phyloP scores from a whole-genome alignment of 2,113 vertebrate genomes.

The Larimichthys polyactis region DNA sequence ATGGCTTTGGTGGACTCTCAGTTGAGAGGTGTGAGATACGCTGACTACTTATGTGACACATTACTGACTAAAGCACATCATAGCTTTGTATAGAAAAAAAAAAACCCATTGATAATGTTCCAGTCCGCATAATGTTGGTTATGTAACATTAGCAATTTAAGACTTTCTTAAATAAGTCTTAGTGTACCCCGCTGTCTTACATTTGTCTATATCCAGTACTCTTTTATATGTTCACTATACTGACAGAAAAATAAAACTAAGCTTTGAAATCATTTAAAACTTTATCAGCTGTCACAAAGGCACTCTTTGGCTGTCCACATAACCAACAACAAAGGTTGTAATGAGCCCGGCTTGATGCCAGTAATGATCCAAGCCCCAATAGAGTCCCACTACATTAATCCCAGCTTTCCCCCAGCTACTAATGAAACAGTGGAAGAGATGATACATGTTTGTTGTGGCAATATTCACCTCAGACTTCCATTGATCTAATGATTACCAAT shows the following conservation, averaged over 20 bases:
- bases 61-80: too few relatives aligned
- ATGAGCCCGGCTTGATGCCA: conserved; percentile 48
- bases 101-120: too few relatives aligned
- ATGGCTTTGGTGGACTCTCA: too few relatives aligned
- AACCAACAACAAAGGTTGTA: conserved; percentile 26
- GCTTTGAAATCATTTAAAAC: conserved; percentile 2
- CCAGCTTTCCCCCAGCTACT: conserved; percentile 19
- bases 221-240: background rate
- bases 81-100: too few relatives aligned
- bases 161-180: background rate
- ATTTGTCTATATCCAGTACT: background rate
- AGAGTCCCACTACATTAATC: conserved; percentile 37
- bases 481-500: conserved; percentile 30
- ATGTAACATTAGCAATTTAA: too few relatives aligned
- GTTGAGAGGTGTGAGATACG: too few relatives aligned
- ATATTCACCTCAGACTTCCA: conserved; percentile 13
- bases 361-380: conserved; percentile 32
- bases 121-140: too few relatives aligned
- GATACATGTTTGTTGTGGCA: conserved; percentile 26
- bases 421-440: conserved; percentile 34
- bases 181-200: background rate
- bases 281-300: background rate
- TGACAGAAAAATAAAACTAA: background rate
- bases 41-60: too few relatives aligned
- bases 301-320: conserved; percentile 21